Evolutionary conservation across 2,113 vertebrate genomes (phyloP).

Genomic region (Gobius niger): DNA sequence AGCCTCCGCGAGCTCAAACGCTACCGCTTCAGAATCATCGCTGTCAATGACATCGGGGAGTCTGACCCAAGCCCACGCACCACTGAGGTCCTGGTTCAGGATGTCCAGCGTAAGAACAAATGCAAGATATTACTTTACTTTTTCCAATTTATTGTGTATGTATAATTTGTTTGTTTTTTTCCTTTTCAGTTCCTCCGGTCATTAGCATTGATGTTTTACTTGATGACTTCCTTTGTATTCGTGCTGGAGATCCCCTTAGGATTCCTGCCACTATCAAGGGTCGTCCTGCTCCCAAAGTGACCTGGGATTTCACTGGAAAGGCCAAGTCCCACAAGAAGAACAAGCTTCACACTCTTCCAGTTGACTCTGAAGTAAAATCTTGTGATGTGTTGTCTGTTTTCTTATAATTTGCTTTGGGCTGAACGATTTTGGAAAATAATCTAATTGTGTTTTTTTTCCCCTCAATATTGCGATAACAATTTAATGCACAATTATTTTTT

Average conservation of each 20-base stretch:
- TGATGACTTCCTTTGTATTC: constrained; percentile 85
- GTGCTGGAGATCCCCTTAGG: constrained; percentile 87
- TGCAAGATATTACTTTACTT: no score
- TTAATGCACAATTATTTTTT: no score
- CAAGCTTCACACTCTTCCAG: constrained; percentile 88
- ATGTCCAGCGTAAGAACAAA: constrained; percentile 83
- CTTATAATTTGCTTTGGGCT: no score
- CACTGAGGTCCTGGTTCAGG: constrained; percentile 86
- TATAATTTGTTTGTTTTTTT: background rate
- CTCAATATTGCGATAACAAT: background rate
- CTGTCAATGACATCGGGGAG: constrained; percentile 95
- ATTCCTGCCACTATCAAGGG: constrained; percentile 90
- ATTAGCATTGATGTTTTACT: constrained; percentile 85
- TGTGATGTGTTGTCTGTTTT: background rate
- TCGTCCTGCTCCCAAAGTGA: constrained; percentile 89
- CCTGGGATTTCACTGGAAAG: constrained; percentile 95
- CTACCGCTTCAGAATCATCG: constrained; percentile 93
- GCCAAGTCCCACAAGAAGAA: constrained; percentile 90
- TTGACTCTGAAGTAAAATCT: constrained; percentile 77
- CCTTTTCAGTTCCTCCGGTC: constrained; percentile 83
- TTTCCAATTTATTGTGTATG: background rate
- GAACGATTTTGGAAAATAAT: no score
- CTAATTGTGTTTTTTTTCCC: background rate
- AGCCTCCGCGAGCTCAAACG: constrained; percentile 89
- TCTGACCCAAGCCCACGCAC: constrained; percentile 93